A percentile compares a stretch with the other conserved stretches of the same genome.
These are phyloP conservation scores for Lophotriccus pileatus DNA, from an alignment of 2,797 vertebrate species.

Conservation along the genomic window DNA sequence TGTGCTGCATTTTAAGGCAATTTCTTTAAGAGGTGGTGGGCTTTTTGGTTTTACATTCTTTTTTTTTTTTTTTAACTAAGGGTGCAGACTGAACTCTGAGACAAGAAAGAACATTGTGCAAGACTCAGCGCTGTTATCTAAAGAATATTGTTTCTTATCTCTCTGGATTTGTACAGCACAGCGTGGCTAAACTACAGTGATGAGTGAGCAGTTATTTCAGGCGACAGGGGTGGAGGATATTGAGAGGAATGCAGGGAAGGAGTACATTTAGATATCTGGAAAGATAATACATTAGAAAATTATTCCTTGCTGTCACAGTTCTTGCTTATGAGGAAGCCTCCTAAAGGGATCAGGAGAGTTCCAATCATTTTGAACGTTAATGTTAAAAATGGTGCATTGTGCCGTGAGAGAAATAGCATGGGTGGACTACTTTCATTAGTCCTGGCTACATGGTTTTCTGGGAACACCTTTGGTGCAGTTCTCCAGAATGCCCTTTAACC, in stretches of 20 bases:
- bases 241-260: not conserved
- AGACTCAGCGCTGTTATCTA: constrained; percentile 42
- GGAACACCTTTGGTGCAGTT: not conserved
- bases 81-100: constrained; percentile 60
- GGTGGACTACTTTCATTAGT: not conserved
- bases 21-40: not conserved
- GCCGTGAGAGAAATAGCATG: not conserved
- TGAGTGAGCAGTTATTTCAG: constrained; percentile 62
- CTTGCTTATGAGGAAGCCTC: not conserved
- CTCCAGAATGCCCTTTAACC: not conserved
- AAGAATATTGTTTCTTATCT: constrained; percentile 60
- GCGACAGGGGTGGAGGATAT: not conserved
- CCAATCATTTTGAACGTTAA: not conserved
- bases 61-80: not conserved
- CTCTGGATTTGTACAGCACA: constrained; percentile 3
- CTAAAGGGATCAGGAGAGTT: not conserved
- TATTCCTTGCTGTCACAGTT: not conserved
- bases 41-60: not conserved
- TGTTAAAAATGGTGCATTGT: not conserved
- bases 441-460: not conserved
- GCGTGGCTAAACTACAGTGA: constrained; percentile 37
- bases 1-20: not conserved
- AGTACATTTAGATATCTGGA: not conserved
- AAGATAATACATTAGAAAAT: not conserved
- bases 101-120: constrained; percentile 54